Evolutionary conservation across 2,888 invertebrate genomes (phyloP).

Genomic region (Caenorhabditis sp.): DNA sequence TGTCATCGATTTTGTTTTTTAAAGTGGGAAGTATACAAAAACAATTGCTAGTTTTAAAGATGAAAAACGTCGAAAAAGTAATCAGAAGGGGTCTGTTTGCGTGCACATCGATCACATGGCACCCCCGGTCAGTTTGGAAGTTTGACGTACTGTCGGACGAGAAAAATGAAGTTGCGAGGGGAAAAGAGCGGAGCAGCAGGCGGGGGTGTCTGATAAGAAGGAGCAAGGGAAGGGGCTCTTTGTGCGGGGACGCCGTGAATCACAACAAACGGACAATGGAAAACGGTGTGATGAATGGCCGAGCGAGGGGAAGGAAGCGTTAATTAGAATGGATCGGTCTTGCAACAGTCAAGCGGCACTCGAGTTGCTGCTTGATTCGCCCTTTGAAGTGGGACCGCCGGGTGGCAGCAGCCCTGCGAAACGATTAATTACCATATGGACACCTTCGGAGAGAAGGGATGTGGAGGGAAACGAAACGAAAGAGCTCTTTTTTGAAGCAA

Average conservation of each 20-base stretch:
- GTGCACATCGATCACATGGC: conserved; percentile 10
- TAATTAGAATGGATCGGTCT: conserved; percentile 24
- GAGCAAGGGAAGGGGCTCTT: background rate
- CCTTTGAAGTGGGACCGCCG: conserved; percentile 32
- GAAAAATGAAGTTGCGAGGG: background rate
- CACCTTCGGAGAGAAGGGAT: background rate
- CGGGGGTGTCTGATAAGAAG: conserved; percentile 25
- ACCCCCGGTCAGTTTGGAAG: background rate
- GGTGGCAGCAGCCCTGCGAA: background rate
- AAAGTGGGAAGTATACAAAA: too few species aligned
- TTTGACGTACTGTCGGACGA: background rate
- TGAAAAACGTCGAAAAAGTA: background rate
- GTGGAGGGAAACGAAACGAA: background rate
- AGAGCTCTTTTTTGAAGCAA: conserved; percentile 12
- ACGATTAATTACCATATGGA: conserved; percentile 52
- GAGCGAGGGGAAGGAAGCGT: background rate
- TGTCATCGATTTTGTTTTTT: background rate
- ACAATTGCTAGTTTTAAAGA: background rate
- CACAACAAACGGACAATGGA: background rate
- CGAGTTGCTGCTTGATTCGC: conserved; percentile 14
- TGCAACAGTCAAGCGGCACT: conserved; percentile 17
- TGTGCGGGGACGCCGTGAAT: background rate
- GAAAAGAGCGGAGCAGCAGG: background rate
- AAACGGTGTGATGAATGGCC: background rate
- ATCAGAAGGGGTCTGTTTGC: conserved; percentile 3